These are phyloP conservation scores for Nomia melanderi DNA, from an alignment of 1,140 invertebrate species.

Conservation along the genomic window DNA sequence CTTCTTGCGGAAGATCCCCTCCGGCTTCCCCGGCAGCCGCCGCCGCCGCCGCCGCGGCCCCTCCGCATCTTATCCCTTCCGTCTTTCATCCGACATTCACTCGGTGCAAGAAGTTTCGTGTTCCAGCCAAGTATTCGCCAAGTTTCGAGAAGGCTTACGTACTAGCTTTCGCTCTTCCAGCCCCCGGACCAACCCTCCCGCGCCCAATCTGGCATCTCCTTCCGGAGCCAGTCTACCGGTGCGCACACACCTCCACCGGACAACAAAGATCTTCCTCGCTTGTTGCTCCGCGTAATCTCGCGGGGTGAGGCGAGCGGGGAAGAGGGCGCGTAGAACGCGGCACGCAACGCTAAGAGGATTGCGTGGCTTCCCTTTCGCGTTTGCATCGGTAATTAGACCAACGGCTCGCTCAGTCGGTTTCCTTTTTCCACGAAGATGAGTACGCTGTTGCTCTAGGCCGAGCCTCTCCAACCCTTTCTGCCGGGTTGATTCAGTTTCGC, in stretches of 20 bases:
- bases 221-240: constrained; percentile 17
- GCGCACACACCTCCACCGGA: constrained; percentile 21
- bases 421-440: not conserved
- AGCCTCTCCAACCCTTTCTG: not conserved
- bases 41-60: too few relatives aligned
- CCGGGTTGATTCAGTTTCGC: too few relatives aligned
- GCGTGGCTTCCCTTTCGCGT: constrained; percentile 19
- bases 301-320: constrained; percentile 22
- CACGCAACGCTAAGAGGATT: constrained; percentile 50
- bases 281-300: constrained; percentile 70
- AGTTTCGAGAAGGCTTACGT: constrained; percentile 70
- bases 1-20: constrained; percentile 46
- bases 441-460: too few relatives aligned
- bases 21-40: constrained; percentile 23
- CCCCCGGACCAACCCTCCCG: not conserved
- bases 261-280: constrained; percentile 72
- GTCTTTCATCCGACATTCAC: constrained; percentile 58
- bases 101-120: constrained; percentile 66
- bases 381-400: constrained; percentile 62
- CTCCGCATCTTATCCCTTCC: constrained; percentile 56
- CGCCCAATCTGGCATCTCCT: not conserved
- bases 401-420: not conserved
- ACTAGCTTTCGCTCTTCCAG: constrained; percentile 12
- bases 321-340: constrained; percentile 6
- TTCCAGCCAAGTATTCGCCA: constrained; percentile 71